Percentiles rank a stretch among this genome's conserved stretches.
phyloP scores from a whole-genome alignment of 1,140 invertebrate species.

The Sminthurides bifidus region DNA sequence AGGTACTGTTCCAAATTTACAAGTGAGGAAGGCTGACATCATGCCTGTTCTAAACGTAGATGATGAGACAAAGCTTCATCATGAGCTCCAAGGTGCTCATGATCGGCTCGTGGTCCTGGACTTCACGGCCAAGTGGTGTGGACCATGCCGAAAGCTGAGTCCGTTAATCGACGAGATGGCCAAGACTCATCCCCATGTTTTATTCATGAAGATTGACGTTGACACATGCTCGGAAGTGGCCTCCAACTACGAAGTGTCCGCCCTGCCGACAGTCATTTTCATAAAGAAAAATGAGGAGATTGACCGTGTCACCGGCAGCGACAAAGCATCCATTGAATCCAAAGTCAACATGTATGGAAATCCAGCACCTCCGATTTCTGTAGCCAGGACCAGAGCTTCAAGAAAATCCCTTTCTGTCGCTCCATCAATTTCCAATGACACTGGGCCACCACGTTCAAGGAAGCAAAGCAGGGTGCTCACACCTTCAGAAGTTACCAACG shows the following conservation, averaged over 20 bases:
- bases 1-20: no score
- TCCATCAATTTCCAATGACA: background rate
- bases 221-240: conserved; percentile 77
- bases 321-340: background rate
- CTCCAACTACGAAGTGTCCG: conserved; percentile 65
- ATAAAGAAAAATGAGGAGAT: conserved; percentile 77
- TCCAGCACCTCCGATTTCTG: background rate
- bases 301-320: conserved; percentile 50
- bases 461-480: background rate
- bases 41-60: background rate
- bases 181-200: conserved; percentile 61
- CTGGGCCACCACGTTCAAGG: background rate
- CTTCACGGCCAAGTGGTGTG: conserved; percentile 44
- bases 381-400: background rate
- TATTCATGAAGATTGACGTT: conserved; percentile 92
- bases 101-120: background rate
- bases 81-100: background rate
- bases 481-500: background rate
- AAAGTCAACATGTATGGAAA: conserved; percentile 3
- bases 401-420: background rate
- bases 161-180: conserved; percentile 78
- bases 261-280: conserved; percentile 97
- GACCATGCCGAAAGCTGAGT: conserved; percentile 80
- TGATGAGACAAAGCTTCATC: background rate
- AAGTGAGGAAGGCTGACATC: no score